Evolutionary conservation across 2,888 invertebrate genomes (phyloP).

Genomic region (Shargacucullia verbasci): DNA sequence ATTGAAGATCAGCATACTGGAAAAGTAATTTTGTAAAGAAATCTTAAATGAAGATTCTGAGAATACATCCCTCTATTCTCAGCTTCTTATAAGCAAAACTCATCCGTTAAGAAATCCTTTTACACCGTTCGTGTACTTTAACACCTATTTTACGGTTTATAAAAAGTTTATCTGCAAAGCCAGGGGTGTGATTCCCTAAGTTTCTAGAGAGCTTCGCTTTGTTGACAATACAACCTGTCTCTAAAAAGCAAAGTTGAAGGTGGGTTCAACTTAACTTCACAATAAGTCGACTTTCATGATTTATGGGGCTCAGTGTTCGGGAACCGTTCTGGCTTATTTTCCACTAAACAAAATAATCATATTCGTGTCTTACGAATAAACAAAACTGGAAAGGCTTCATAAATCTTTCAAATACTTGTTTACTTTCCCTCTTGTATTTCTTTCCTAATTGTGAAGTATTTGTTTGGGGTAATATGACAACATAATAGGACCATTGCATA

Average conservation of each 20-base stretch:
- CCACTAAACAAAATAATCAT: conserved; percentile 42
- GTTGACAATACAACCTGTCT: conserved; percentile 27
- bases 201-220: conserved; percentile 5
- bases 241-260: conserved; percentile 42
- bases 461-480: conserved; percentile 32
- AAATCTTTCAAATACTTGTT: conserved; percentile 43
- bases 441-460: conserved; percentile 34
- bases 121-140: neutral
- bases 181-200: neutral
- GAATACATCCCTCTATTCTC: too few species aligned
- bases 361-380: conserved; percentile 46
- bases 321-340: conserved; percentile 33
- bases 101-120: too few species aligned
- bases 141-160: neutral
- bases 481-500: conserved; percentile 22
- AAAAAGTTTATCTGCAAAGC: neutral
- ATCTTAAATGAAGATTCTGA: too few species aligned
- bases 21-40: neutral
- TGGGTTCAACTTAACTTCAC: conserved; percentile 35
- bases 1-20: neutral
- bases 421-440: conserved; percentile 13
- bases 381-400: conserved; percentile 37
- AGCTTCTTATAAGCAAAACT: too few species aligned
- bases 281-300: conserved; percentile 44
- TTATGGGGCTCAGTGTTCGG: conserved; percentile 36